Evolutionary conservation across 2,797 vertebrate genomes (phyloP).

Genomic region (Enteromius thamalakanensis): DNA sequence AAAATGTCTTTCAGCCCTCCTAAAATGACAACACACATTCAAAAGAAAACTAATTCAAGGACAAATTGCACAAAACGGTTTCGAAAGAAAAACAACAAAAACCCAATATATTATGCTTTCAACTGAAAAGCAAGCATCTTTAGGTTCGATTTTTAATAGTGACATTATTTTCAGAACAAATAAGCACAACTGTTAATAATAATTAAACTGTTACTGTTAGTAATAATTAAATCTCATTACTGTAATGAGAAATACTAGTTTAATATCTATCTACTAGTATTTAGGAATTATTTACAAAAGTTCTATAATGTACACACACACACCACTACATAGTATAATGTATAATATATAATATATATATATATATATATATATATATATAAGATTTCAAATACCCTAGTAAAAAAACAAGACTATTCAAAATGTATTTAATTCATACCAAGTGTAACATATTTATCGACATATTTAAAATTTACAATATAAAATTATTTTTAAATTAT

Average conservation of each 20-base stretch:
- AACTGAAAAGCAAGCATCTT: neutral
- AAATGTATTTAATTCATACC: too few relatives aligned
- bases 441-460: too few relatives aligned
- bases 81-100: neutral
- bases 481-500: too few relatives aligned
- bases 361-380: too few relatives aligned
- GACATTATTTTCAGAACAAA: neutral
- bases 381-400: too few relatives aligned
- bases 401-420: too few relatives aligned
- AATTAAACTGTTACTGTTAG: too few relatives aligned
- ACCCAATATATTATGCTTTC: neutral
- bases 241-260: neutral
- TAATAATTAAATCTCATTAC: neutral
- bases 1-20: conserved; percentile 7
- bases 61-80: neutral
- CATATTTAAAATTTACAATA: too few relatives aligned
- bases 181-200: neutral
- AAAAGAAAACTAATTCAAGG: neutral
- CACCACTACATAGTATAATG: too few relatives aligned
- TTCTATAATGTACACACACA: too few relatives aligned
- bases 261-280: neutral
- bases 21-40: neutral
- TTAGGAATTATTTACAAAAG: neutral
- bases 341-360: too few relatives aligned
- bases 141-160: neutral